Evolutionary conservation across 2,797 vertebrate genomes (phyloP), one percentile per base, ranked within the genome.

Genomic region (Dendrocincla tyrannina): DNA sequence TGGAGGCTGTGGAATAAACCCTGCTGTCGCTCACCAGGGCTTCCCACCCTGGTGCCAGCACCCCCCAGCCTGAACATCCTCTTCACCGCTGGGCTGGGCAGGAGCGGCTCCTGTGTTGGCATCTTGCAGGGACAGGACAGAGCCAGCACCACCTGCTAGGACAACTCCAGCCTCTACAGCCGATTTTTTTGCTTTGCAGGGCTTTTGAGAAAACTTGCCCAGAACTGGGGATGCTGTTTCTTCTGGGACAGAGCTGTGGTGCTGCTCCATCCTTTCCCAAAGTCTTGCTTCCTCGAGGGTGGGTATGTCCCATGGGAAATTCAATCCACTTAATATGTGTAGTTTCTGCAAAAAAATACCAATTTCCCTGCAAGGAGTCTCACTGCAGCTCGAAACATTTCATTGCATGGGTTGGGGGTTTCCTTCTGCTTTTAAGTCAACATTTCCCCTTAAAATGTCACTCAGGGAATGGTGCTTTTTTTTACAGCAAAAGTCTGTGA

Each of bases 341-440:
- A 27, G 46, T 23, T 5, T 0, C 63, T 67, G 44, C 10, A 75
- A 66, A 92, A 92, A 93, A 86, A 24, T 28, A 89, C 3, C 1
- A 1, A 28, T 89, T 92, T 91, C 15, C 15, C 10, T 46, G 16
- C 17, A 55, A 74, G 53, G 46, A 89, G 15, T 78, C 63, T 88
- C 82, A 25, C 25, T 73, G 66, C 24, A 28, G 69, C 85, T 91
- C 0, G 0, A 84, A 94, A 50, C 5, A 14, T 62, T 93, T 89
- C 39, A 25, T 69, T 81, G 73, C 63, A 85, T 12, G 41, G 82
- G 49, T 73, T 86, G 44, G 66, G 93, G 85, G 66, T 59, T 91
- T 94, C 76, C 95, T 95, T 93, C 75, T 86, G 79, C 32, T 90
- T 96, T 95, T 77, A 94, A 95, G 79, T 84, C 91, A 95, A 74